A percentile compares a stretch with the other conserved stretches of the same genome.
These are phyloP conservation scores for Sorex fumeus DNA, from an alignment of 2,113 vertebrate genomes.

Conservation along the genomic window DNA sequence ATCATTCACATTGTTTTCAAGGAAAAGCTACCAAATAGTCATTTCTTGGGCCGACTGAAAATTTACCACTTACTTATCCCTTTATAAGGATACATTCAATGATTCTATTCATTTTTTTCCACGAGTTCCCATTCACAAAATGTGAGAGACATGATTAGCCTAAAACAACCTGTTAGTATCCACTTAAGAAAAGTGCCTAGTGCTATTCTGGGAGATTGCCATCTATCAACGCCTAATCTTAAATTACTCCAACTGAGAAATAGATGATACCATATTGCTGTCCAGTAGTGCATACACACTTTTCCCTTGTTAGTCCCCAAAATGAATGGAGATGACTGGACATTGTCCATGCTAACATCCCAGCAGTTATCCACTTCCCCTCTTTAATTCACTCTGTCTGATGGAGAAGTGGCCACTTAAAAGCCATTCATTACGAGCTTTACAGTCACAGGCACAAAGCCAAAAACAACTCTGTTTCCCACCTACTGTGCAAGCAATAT, in stretches of 20 bases:
- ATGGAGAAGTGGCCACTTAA: conserved; percentile 75
- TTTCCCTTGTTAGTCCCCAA: background rate
- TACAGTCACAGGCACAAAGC: conserved; percentile 67
- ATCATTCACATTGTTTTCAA: background rate
- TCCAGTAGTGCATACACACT: conserved; percentile 48
- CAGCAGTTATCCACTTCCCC: conserved; percentile 53
- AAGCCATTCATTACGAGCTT: conserved; percentile 63
- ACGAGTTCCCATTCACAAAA: conserved; percentile 62
- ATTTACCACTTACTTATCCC: background rate
- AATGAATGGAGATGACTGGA: conserved; percentile 68
- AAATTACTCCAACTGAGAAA: conserved; percentile 63
- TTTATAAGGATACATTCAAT: background rate
- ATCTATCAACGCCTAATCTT: conserved; percentile 48
- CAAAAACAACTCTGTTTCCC: conserved; percentile 79
- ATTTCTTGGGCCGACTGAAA: background rate
- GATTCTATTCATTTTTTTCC: background rate
- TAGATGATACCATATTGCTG: conserved; percentile 24
- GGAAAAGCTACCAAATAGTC: conserved; percentile 29
- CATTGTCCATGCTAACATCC: conserved; percentile 58
- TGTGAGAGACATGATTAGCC: conserved; percentile 36
- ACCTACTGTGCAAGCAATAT: conserved; percentile 79
- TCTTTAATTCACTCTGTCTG: conserved; percentile 78
- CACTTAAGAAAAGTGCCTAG: conserved; percentile 49
- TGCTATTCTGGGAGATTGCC: conserved; percentile 20
- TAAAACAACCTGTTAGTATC: conserved; percentile 72